Percentiles rank a stretch among this genome's conserved stretches.
phyloP scores from a whole-genome alignment of 2,888 invertebrate species.

The Caenorhabditis angaria region DNA sequence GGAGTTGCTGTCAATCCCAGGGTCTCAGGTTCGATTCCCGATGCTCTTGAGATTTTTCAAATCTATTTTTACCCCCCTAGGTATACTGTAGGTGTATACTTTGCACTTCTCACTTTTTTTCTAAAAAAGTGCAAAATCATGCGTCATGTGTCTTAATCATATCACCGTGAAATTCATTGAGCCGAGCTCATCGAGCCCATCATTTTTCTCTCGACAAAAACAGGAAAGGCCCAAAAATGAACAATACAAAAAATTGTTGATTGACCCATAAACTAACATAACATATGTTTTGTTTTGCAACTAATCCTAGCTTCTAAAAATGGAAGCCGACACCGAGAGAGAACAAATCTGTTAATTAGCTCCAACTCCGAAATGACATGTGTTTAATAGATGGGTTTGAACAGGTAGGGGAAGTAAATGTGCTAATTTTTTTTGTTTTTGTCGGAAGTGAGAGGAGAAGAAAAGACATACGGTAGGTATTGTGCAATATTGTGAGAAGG shows the following conservation, averaged over 20 bases:
- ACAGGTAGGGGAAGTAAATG: background rate
- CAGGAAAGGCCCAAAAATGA: background rate
- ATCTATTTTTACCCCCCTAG: background rate
- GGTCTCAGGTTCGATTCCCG: no score
- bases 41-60: no score
- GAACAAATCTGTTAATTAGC: conserved; percentile 34
- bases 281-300: conserved; percentile 48
- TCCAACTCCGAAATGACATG: conserved; percentile 29
- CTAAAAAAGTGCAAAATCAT: background rate
- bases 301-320: conserved; percentile 25
- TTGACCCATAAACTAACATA: conserved; percentile 42
- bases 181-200: background rate
- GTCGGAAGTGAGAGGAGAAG: background rate
- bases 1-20: no score
- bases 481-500: conserved; percentile 25
- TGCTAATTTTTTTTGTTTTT: background rate
- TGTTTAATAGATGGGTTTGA: conserved; percentile 10
- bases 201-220: background rate
- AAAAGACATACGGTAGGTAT: conserved; percentile 7
- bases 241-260: conserved; percentile 10
- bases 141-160: background rate
- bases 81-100: background rate
- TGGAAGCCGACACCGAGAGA: conserved; percentile 18
- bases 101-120: no score
- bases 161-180: background rate